Evolutionary conservation across 2,888 invertebrate genomes (phyloP), one percentile per base, ranked within the genome.

Genomic region (Acheta domesticus): DNA sequence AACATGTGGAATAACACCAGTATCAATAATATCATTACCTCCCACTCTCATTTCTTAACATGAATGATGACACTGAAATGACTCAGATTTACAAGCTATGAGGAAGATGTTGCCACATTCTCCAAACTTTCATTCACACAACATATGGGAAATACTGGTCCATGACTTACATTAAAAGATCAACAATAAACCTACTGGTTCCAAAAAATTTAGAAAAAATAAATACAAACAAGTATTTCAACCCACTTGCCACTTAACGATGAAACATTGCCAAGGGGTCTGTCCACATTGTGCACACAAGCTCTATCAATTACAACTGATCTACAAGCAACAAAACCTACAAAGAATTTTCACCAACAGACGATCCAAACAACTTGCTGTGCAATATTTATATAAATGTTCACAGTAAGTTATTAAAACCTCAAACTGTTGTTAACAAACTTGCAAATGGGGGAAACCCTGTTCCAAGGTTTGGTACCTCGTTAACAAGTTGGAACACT

Each of bases 291-390:
- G 16, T 8, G 62, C 62, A 19, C 62, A 36, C 36, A 36, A 62
- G 62, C 62, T 62, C 62, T 62, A 62, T n/a, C 62, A 62, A 62
- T 19, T 62, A 62, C 62, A 62, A 62, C n/a, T 62, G 14, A 62
- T 62, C 62, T 62, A 62, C 62, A 62, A 62, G 62, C 62, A 62
- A 62, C 11, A 62, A 19, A 62, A 62, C 11, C 62, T 62, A 62
- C 62, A 62, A 62, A n/a, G n/a, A 62, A 19, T 62, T 62, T 19
- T 12, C 14, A 14, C 14, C 62, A 62, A 62, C 62, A 62, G 62
- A 62, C 36, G 5, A 36, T 36, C 36, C 36, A 62, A 62, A 14
- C 62, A 62, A 62, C 62, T 62, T 62, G 4, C 16, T 62, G 16
- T 62, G n/a, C 62, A 62, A 62, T 62, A 14, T 12, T 62, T 4